phyloP scores from a whole-genome alignment of 2,888 invertebrate species.

The Clanis bilineata region DNA sequence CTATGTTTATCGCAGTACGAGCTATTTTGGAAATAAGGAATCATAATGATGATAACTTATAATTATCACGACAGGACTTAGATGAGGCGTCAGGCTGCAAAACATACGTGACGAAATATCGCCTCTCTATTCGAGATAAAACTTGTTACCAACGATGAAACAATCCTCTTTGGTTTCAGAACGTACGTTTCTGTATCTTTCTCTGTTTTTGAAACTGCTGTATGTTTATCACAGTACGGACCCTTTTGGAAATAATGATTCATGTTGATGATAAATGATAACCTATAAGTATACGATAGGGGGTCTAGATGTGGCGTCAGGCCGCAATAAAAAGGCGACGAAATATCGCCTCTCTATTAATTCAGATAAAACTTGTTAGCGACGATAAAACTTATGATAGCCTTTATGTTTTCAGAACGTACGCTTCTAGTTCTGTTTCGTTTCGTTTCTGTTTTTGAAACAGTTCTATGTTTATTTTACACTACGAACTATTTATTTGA shows the following conservation, averaged over 20 bases:
- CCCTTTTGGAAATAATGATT: no score
- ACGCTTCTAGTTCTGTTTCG: no score
- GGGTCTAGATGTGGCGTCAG: constrained; percentile 4
- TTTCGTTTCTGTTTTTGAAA: background rate
- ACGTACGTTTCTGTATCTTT: background rate
- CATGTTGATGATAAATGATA: no score
- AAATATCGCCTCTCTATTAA: background rate
- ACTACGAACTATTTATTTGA: no score
- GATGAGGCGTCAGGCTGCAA: background rate
- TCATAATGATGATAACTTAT: no score
- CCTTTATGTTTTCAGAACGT: background rate
- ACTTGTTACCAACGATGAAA: background rate
- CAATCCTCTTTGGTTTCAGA: background rate
- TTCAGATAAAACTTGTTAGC: background rate
- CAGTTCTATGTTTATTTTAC: no score
- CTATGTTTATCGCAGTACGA: no score
- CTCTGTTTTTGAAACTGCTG: no score
- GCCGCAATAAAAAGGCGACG: background rate
- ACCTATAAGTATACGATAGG: no score
- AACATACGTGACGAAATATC: background rate
- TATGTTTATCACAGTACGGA: no score
- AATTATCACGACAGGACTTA: constrained; percentile 49
- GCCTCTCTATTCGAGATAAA: background rate
- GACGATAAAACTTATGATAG: background rate
- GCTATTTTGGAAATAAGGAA: no score